Evolutionary conservation across 2,888 invertebrate species (phyloP), one percentile per base, ranked within the genome.

Genomic region (Malthinus seriepunctatus): DNA sequence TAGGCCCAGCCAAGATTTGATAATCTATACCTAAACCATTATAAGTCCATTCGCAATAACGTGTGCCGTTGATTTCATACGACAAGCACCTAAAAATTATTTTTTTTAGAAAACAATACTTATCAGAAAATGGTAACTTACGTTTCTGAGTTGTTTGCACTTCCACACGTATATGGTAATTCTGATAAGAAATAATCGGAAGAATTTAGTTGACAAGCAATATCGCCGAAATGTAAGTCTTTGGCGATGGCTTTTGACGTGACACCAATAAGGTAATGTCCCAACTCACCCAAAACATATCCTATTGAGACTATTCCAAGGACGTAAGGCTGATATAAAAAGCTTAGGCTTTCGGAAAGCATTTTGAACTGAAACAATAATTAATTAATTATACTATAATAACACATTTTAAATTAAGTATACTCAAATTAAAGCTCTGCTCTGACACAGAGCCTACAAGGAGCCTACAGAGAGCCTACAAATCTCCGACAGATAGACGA

Each of bases 21-120:
- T 96, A 96, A 74, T 94, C 93, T 60, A 94, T 83, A 8, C 95
- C 96, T 52, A 95, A 83, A 0, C 96, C 96, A 73, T 93, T 95
- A 83, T 94, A 94, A 73, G 89, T 90, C 95, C 95, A 96, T 73
- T 92, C 91, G 79, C 96, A 96, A 76, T 91, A 91, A 5, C 80
- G 73, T 0, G 87, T 87, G 0, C 89, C 92, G 70, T 92, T 91
- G 47, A 88, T 68, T 53, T 83, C 83, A 44, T 88, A 80, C 0
- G 84, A 80, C 62, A 79, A 77, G 74, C 90, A 91, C 69, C 90
- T 90, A 78, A 35, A 68, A 68, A 10, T 5, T 39, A 0, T 14
- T 45, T 7, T 10, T 3, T 12, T 11, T 9, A n/a, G 34, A 33
- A 1, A 34, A 8, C 1, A 47, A n/a, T 33, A 3, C 5, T 23